Evolutionary conservation across 2,797 vertebrate species (phyloP).

Genomic region (Crocidura indochinensis): DNA sequence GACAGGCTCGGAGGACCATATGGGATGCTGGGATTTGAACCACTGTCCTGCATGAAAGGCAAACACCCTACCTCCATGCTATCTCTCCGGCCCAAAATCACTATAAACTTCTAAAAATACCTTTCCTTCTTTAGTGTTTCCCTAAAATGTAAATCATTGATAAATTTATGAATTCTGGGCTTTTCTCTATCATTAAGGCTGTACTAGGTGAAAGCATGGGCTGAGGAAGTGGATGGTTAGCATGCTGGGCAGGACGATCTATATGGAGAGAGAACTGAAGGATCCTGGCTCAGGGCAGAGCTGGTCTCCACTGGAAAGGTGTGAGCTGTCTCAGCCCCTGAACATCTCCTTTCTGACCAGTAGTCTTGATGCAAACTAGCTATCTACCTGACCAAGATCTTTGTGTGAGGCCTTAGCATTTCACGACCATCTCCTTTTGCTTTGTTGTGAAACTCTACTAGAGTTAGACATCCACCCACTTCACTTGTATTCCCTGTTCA

Average conservation of each 20-base stretch:
- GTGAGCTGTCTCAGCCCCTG: rapidly evolving
- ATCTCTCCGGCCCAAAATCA: no score
- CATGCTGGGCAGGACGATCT: rapidly evolving
- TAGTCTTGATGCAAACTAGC: neutral
- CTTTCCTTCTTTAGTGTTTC: constrained; percentile 9
- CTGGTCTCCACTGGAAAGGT: neutral
- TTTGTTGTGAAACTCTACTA: neutral
- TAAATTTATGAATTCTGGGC: constrained; percentile 30
- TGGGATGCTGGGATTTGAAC: no score
- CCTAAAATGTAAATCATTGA: constrained; percentile 33
- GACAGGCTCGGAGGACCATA: no score
- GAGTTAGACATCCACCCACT: neutral
- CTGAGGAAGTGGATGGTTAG: neutral
- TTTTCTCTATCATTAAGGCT: neutral
- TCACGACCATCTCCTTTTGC: neutral
- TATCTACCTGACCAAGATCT: neutral
- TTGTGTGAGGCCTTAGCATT: neutral
- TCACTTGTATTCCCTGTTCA: neutral
- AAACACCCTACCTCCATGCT: no score
- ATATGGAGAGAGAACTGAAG: no score
- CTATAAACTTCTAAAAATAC: constrained; percentile 58
- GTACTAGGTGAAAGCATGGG: neutral
- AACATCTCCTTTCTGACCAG: neutral
- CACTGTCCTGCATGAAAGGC: no score
- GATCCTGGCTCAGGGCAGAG: neutral